Conservation (phyloP, 2,113 vertebrate genomes). For the Taurulus bubalis region DNA sequence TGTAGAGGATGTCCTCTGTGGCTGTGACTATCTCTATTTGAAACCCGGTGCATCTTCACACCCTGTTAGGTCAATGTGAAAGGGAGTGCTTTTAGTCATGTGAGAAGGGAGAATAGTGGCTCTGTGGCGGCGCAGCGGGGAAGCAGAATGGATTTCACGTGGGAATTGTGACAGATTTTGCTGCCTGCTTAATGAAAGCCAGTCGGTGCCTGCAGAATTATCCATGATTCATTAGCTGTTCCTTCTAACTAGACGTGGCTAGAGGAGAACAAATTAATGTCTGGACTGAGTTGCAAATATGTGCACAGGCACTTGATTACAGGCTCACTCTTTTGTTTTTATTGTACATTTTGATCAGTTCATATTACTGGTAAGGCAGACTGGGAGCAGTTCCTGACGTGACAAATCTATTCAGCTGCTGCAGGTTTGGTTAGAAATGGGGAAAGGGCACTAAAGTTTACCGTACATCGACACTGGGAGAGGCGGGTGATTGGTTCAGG, state of each 20-base stretch:
- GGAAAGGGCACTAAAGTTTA: conserved; percentile 47
- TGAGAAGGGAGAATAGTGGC: conserved; percentile 42
- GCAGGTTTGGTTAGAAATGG: background rate
- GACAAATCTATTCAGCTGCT: conserved; percentile 40
- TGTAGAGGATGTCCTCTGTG: conserved; percentile 45
- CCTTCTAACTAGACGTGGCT: conserved; percentile 37
- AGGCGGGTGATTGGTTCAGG: conserved; percentile 45
- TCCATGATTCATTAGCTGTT: conserved; percentile 66
- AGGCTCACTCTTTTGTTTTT: background rate
- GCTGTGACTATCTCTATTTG: conserved; percentile 42
- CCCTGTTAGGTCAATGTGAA: conserved; percentile 28
- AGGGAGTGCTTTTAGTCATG: conserved; percentile 35
- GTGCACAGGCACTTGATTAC: conserved; percentile 8
- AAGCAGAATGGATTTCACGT: conserved; percentile 57
- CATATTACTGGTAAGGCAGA: background rate
- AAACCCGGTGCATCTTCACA: conserved; percentile 32
- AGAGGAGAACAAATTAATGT: conserved; percentile 44
- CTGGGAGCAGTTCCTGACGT: background rate
- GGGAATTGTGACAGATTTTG: conserved; percentile 57
- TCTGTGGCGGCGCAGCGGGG: conserved; percentile 10
- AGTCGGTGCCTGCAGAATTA: conserved; percentile 48
- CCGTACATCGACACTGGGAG: conserved; percentile 12
- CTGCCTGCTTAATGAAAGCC: conserved; percentile 65
- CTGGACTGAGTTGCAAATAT: conserved; percentile 21
- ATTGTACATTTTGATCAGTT: background rate